Base-by-base conservation (phyloP, 2,113 vertebrate genomes). In the Polypterus bichir region DNA sequence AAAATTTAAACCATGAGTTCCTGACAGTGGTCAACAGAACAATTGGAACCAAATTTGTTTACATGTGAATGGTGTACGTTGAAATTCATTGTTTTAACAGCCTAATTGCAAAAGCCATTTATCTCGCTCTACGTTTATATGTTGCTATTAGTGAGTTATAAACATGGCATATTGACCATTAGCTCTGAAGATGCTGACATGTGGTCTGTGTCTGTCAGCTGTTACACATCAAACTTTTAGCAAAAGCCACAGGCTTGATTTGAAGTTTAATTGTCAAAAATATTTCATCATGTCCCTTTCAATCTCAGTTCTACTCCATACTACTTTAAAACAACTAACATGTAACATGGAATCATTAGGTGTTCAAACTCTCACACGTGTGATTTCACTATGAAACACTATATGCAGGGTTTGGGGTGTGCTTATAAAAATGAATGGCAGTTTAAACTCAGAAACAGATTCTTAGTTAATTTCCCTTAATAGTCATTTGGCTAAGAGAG, bases 71-170 rank as follows among this genome's bases (percentile, higher is more conserved):
- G 57, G 64, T 74, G 66, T 78, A 68, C 64, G 75, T 66, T 46
- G 64, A 71, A 76, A 74, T 61, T 70, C 70, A 63, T 64, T 73
- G 69, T 79, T 79, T 82, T 71, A 80, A 81, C 77, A 74, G 77
- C 72, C 74, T 76, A 75, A 81, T 83, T 74, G 70, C 70, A 68
- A 65, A 60, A 75, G 66, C 68, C 48, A 77, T 81, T 79, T 72
- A 74, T 83, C 75, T 75, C 62, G 62, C n/a, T 3, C 57, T 57
- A 46, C 73, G 74, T 76, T 82, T 75, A 80, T 73, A 75, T 73
- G 71, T 76, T 77, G 75, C 62, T 69, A 65, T 64, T 62, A 57
- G 48, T 66, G 44, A 46, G 65, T 66, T 73, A 68, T 76, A 78
- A 83, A 79, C 74, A 76, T 9, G 51, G 64, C 51, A 59, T 54